Percentiles rank a stretch among this genome's conserved stretches.
Evolutionary conservation across 2,113 vertebrate genomes (phyloP).

Genomic region (Toxostoma redivivum): DNA sequence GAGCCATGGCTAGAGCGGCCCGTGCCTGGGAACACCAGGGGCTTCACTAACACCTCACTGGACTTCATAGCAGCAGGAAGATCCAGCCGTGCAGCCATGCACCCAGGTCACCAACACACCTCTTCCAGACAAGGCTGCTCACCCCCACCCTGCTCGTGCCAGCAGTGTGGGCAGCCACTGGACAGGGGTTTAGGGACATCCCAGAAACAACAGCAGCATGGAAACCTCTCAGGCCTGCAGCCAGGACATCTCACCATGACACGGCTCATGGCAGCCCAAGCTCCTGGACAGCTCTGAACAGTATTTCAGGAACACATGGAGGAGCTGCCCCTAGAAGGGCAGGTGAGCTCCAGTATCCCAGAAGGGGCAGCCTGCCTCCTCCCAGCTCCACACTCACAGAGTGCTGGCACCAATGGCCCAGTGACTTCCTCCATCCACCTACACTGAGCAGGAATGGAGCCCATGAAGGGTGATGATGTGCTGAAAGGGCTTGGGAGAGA

Average conservation of each 20-base stretch:
- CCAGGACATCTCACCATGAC: accelerated
- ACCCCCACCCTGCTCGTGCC: background rate
- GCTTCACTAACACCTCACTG: background rate
- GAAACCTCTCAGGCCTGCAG: background rate
- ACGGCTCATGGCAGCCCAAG: accelerated
- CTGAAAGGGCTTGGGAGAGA: background rate
- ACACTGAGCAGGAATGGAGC: background rate
- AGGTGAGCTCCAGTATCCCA: background rate
- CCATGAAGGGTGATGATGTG: accelerated
- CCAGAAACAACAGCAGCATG: background rate
- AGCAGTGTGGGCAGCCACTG: background rate
- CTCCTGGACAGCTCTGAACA: background rate
- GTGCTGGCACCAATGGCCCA: accelerated
- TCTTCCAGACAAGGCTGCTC: background rate
- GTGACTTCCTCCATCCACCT: background rate
- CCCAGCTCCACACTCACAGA: accelerated
- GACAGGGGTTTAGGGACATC: background rate
- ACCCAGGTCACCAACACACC: accelerated
- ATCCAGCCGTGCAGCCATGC: accelerated
- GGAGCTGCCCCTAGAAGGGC: background rate
- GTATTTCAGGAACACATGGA: background rate
- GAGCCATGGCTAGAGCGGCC: background rate
- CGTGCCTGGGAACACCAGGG: accelerated
- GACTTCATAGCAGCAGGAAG: background rate
- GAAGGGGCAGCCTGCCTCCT: background rate